Evolutionary conservation across 2,797 vertebrate species (phyloP).

Genomic region (Microtus agrestis): DNA sequence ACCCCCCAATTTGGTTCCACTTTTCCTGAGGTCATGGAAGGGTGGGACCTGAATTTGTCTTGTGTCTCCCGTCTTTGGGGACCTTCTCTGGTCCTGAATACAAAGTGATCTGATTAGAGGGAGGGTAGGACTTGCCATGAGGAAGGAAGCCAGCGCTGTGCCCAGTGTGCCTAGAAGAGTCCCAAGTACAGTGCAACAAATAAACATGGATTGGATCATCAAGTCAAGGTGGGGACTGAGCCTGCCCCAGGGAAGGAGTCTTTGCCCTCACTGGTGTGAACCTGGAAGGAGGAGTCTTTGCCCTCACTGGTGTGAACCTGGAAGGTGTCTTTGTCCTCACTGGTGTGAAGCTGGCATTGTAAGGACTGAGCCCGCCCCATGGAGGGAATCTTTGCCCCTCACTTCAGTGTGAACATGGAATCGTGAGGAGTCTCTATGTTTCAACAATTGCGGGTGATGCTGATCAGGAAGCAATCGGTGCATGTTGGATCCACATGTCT

Average conservation of each 20-base stretch:
- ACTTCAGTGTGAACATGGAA: no score
- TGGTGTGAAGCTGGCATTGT: no score
- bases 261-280: not conserved
- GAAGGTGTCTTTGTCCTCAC: not conserved
- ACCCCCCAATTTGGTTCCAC: not conserved
- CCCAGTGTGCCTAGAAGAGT: not conserved
- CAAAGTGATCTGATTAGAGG: not conserved
- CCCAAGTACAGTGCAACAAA: not conserved
- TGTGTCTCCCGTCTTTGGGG: not conserved
- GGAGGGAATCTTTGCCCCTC: no score
- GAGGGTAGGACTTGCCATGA: not conserved
- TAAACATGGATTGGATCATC: not conserved
- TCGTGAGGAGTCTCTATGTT: not conserved
- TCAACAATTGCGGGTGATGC: not conserved
- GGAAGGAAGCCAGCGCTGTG: not conserved
- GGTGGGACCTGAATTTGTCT: rapidly evolving
- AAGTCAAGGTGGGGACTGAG: not conserved
- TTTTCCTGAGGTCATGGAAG: not conserved
- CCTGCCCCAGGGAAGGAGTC: no score
- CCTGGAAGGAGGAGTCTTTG: not conserved
- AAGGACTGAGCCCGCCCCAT: no score
- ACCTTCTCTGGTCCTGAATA: not conserved
- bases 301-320: no score
- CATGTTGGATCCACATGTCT: not conserved
- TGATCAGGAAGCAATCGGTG: not conserved